Evolutionary conservation across 2,797 vertebrate species (phyloP).

Genomic region (Pampus argenteus): DNA sequence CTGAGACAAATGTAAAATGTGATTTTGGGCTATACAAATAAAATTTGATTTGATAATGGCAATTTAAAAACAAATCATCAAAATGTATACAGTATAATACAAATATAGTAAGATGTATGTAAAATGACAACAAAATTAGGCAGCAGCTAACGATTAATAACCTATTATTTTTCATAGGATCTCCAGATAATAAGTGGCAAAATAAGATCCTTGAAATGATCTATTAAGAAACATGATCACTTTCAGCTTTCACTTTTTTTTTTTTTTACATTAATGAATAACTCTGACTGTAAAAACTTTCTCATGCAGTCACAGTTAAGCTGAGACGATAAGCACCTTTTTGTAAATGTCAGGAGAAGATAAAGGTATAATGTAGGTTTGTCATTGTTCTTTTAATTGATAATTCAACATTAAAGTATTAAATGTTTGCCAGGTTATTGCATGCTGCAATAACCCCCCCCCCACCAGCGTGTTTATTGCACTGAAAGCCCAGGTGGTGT

Average conservation of each 20-base stretch:
- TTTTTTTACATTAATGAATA: neutral
- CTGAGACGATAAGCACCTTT: neutral
- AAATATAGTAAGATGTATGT: neutral
- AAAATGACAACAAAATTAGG: neutral
- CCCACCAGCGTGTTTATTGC: slow-evolving; percentile 36
- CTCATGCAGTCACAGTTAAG: neutral
- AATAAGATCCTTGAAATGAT: neutral
- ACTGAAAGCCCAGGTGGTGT: slow-evolving; percentile 59
- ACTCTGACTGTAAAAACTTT: slow-evolving; percentile 1
- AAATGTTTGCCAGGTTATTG: too few relatives aligned
- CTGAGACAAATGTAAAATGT: too few relatives aligned
- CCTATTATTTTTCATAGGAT: neutral
- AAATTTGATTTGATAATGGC: too few relatives aligned
- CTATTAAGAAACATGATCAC: too few relatives aligned
- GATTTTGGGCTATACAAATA: too few relatives aligned
- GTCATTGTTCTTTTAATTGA: too few relatives aligned
- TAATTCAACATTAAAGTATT: too few relatives aligned
- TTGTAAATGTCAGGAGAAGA: slow-evolving; percentile 23
- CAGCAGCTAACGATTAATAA: neutral
- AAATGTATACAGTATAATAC: too few relatives aligned
- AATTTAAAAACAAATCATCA: too few relatives aligned
- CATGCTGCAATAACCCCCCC: too few relatives aligned
- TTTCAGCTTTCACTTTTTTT: too few relatives aligned
- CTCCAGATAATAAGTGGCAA: neutral
- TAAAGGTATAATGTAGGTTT: neutral